Conservation (phyloP, 2,113 vertebrate species). For the Phalacrocorax brasilianus region DNA sequence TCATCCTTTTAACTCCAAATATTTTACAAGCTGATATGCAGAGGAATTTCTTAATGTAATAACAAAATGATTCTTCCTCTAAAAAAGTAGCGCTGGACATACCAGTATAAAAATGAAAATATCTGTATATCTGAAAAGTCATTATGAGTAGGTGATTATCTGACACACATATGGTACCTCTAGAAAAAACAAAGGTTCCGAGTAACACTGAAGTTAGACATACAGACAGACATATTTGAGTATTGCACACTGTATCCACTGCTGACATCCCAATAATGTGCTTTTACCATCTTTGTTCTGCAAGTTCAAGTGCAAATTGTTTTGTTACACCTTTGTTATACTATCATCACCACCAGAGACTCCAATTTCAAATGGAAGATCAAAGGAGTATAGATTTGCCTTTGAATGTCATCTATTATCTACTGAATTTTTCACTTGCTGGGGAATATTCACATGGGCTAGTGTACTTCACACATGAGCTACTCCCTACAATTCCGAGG, state of each 20-base stretch:
- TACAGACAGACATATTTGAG: neutral
- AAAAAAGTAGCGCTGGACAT: accelerated
- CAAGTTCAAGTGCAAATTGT: neutral
- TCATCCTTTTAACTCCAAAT: neutral
- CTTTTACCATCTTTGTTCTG: neutral
- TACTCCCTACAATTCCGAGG: neutral
- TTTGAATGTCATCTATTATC: neutral
- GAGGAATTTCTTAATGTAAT: neutral
- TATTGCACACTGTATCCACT: neutral
- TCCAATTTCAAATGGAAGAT: neutral
- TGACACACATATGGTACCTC: neutral
- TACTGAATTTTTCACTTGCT: neutral
- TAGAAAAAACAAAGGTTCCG: neutral
- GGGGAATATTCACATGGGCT: neutral
- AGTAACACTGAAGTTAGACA: neutral
- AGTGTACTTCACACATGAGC: neutral
- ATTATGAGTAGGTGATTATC: neutral
- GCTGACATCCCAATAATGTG: neutral
- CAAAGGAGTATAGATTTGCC: neutral
- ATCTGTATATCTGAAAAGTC: neutral
- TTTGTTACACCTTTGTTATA: neutral
- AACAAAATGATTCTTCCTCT: neutral
- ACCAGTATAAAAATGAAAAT: neutral
- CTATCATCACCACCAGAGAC: neutral
- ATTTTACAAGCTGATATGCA: neutral